Evolutionary conservation across 2,797 vertebrate species (phyloP), one percentile per base, ranked within the genome.

Genomic region (Bradypus variegatus): DNA sequence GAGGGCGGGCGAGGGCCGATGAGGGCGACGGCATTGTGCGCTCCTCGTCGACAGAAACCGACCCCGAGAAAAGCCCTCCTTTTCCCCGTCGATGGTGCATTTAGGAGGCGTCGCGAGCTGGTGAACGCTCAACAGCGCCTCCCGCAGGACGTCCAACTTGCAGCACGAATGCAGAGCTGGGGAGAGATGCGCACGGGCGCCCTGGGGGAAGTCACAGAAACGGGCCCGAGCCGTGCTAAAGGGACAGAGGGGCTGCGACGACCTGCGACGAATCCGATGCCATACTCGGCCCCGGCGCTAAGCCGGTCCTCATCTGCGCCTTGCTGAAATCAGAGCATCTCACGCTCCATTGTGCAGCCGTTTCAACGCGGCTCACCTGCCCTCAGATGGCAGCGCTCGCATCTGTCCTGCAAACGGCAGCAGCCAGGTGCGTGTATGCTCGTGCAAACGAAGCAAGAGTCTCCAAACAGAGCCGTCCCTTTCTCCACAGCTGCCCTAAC

Each of bases 381-480:
- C 27, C 50, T 67, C 41, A 45, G 41, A 5, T 8, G 41, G 41
- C 41, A 8, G 41, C 6, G 41, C 41, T 45, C 41, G 41, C 41
- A 45, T 45, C 41, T 45, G 41, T 45, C 3, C 41, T 45, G 41
- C 41, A 45, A 8, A 45, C 41, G 41, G 8, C 6, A 8, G 8
- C 41, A 45, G 4, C 41, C 8, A 45, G 41, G 8, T 45, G 41
- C 41, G 6, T 45, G 41, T 45, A 45, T 45, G 41, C 41, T 45
- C 41, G 41, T 45, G 41, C 41, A 45, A 8, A 45, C 41, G 83
- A 78, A 91, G 50, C n/a, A 73, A 77, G 50, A 3, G 14, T 50
- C 50, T 41, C 76, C 65, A 89, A 76, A 88, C 85, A 92, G 27
- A 88, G 62, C 15, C 85, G 67, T 16, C 64, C 90, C 70, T 93